These are phyloP conservation scores for Andrena marginata DNA, from an alignment of 2,888 invertebrate genomes.

Conservation along the genomic window DNA sequence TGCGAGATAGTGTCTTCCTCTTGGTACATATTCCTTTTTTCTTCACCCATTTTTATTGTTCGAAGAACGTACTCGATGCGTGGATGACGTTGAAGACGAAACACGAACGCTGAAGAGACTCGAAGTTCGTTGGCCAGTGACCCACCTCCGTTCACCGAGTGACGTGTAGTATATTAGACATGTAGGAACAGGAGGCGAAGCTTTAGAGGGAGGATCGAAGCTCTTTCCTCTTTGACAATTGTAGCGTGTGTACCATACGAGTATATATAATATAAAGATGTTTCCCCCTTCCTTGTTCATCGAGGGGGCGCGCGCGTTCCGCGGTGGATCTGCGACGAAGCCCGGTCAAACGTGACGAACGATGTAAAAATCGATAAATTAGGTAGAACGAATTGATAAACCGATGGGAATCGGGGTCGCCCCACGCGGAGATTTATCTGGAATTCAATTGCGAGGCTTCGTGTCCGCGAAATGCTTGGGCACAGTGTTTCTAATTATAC, in stretches of 20 bases:
- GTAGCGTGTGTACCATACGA: slow-evolving; percentile 62
- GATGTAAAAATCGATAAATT: not conserved
- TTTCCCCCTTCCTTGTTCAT: slow-evolving; percentile 8
- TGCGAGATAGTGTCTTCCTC: not conserved
- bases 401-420: not conserved
- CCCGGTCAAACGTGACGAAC: slow-evolving; percentile 19
- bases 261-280: slow-evolving; percentile 62
- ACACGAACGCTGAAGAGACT: slow-evolving; percentile 30
- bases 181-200: slow-evolving; percentile 46
- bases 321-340: slow-evolving; percentile 28
- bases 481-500: not conserved
- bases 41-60: not conserved
- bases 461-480: not conserved
- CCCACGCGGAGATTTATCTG: not conserved
- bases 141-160: slow-evolving; percentile 69
- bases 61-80: slow-evolving; percentile 36
- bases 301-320: slow-evolving; percentile 1
- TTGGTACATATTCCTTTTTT: not conserved
- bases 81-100: slow-evolving; percentile 41
- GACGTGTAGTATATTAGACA: slow-evolving; percentile 68
- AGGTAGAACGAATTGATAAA: not conserved
- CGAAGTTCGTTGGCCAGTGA: slow-evolving; percentile 70
- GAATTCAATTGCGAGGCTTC: slow-evolving; percentile 6
- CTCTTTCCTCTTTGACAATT: slow-evolving; percentile 56
- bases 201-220: slow-evolving; percentile 65